Evolutionary conservation across 2,888 invertebrate species (phyloP).

Genomic region (Caenorhabditis angaria): DNA sequence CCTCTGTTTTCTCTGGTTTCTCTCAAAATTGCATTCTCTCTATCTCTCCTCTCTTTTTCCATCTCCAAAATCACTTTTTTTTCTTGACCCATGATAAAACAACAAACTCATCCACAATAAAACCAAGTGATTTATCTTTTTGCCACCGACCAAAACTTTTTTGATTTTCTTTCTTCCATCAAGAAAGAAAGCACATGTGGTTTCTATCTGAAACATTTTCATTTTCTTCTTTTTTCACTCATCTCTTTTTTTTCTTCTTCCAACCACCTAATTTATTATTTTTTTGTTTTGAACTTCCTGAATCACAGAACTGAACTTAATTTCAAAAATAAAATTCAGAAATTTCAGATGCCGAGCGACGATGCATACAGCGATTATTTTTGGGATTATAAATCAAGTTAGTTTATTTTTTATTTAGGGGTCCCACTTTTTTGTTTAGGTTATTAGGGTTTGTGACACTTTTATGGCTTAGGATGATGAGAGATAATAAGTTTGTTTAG

Average conservation of each 20-base stretch:
- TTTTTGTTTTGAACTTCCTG: slow-evolving; percentile 9
- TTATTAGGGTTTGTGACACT: slow-evolving; percentile 1
- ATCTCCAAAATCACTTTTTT: background rate
- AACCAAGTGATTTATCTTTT: background rate
- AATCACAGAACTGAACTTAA: background rate
- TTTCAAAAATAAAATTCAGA: no score
- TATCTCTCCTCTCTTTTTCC: background rate
- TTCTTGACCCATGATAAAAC: background rate
- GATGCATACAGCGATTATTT: slow-evolving; percentile 62
- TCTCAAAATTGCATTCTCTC: background rate
- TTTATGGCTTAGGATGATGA: background rate
- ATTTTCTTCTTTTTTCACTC: slow-evolving; percentile 5
- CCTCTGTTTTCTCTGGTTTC: no score
- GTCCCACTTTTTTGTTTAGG: slow-evolving; percentile 2
- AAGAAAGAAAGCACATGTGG: background rate
- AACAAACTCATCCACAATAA: background rate
- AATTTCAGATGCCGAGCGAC: background rate
- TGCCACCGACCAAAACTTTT: background rate
- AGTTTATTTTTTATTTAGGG: slow-evolving; percentile 31
- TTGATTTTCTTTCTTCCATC: background rate
- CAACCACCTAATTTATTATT: slow-evolving; percentile 10
- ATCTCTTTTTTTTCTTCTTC: slow-evolving; percentile 13
- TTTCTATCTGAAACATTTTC: slow-evolving; percentile 7
- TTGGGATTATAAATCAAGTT: slow-evolving; percentile 59
- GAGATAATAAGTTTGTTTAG: background rate